These are phyloP conservation scores for Hyppa rectilinea DNA, from an alignment of 2,888 invertebrate genomes.

Conservation along the genomic window DNA sequence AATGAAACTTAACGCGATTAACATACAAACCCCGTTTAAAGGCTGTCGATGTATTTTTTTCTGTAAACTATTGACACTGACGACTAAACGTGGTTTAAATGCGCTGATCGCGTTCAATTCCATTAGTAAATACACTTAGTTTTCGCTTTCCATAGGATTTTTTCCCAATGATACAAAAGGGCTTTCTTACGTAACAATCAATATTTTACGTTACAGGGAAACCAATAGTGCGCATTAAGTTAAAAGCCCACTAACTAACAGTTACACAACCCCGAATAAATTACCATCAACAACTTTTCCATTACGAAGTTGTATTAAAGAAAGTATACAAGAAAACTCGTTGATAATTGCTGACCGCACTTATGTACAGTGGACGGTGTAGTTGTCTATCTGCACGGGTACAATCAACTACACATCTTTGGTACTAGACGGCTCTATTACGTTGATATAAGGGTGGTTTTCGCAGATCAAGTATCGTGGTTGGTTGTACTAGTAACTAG, in stretches of 20 bases:
- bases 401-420: neutral
- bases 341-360: constrained; percentile 73
- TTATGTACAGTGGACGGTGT: constrained; percentile 64
- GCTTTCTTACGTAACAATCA: too few relatives aligned
- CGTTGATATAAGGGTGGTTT: neutral
- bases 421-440: neutral
- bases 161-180: too few relatives aligned
- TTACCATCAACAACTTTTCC: constrained; percentile 54
- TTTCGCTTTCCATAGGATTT: too few relatives aligned
- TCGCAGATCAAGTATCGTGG: neutral
- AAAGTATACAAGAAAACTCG: constrained; percentile 79
- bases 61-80: too few relatives aligned
- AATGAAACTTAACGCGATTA: too few relatives aligned
- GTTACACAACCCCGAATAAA: constrained; percentile 42
- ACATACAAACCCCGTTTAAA: too few relatives aligned
- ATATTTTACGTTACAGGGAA: neutral
- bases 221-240: neutral
- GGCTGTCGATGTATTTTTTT: too few relatives aligned
- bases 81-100: too few relatives aligned
- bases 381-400: constrained; percentile 68
- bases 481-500: constrained; percentile 66
- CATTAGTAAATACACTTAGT: too few relatives aligned
- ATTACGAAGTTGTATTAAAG: constrained; percentile 73
- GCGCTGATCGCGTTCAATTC: too few relatives aligned
- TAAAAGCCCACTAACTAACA: constrained; percentile 11